Evolutionary conservation across 2,113 vertebrate genomes (phyloP), one percentile per base, ranked within the genome.

Genomic region (Rhipidura dahli): DNA sequence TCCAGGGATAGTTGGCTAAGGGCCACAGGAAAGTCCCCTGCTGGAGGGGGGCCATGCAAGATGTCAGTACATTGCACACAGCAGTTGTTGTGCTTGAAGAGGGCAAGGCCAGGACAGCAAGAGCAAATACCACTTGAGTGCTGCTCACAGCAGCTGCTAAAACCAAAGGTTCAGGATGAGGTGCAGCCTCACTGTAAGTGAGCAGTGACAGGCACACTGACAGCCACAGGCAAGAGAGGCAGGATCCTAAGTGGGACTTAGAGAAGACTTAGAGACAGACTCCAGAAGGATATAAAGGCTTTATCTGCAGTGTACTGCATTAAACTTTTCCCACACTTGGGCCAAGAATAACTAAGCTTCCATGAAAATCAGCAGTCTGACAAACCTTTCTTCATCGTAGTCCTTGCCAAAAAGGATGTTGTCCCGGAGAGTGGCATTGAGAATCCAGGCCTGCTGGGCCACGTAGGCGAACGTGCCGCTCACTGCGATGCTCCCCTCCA

Each of bases 391-490:
- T 96, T 99, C 99, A 61, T 99, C 98, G 75, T 98, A 99, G 15
- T 98, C 98, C 93, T 98, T 99, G 84, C 99, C 99, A 89, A 99
- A 99, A 47, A 99, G 98, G 97, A 99, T 99, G 97, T 99, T 99
- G 94, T 99, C 99, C 88, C 99, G 98, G 63, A 99, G 97, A 0
- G 98, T 98, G 37, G 99, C 98, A 12, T 99, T 99, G 91, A 99
- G 98, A 95, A 99, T 99, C 99, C 99, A 99, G 91, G 99, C 99
- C 97, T 99, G 99, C 94, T 99, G 99, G 53, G 99, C 98, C 95
- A 99, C 99, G 5, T 99, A 99, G 0, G 99, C 99, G 35, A 99
- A 98, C 15, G 98, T 97, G 12, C 99, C 99, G 24, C 95, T 98
- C 13, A 99, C 97, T 3, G 99, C 98, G 50, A 99, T 98, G 51